Base-by-base conservation (phyloP, 2,888 invertebrate species). In the Cryptocephalus primarius region DNA sequence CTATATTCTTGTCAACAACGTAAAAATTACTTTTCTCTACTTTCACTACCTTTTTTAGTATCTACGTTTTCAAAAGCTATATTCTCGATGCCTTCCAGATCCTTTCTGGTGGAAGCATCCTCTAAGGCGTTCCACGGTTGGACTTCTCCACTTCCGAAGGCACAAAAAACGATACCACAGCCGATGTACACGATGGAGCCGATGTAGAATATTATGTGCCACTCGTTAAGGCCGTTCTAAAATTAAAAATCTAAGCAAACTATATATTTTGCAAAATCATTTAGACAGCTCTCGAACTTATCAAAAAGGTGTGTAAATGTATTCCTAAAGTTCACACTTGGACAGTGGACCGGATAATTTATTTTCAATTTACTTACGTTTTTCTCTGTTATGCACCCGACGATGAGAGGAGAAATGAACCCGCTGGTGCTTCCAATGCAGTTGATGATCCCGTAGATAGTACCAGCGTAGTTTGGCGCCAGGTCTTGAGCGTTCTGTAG, bases 171-270 rank as follows among this genome's bases (percentile, higher is more conserved):
- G 3, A 83, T 42, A 0, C 85, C 85, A 0, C 83, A 77, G 1
- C 80, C 74, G 11, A 80, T 78, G 60, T 87, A 88, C 1, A 82
- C 75, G 0, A 74, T 72, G 0, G 84, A 82, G 1, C 86, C 86
- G 32, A 85, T 82, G 57, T 81, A 74, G 62, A 87, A 87, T 43
- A 86, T 78, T 32, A 77, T 75, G 43, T 83, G 77, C 87, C 87
- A 88, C 65, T 86, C 80, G 14, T 77, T 72, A 45, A 87, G 74
- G n/a, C 84, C 83, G 54, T 84, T 86, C 85, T 87, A 64, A n/a
- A 72, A 72, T 50, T 44, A 48, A 47, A 49, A 49, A 39, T 36
- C n/a, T 6, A 36, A 11, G n/a, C 4, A 12, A 36, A 36, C 12
- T 36, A 11, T 4, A 36, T 36, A 12, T 36, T 36, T 12, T 36